Percentiles rank a stretch among this genome's conserved stretches.
Conservation (phyloP, 2,888 invertebrate species). For the Polia nebulosa region DNA sequence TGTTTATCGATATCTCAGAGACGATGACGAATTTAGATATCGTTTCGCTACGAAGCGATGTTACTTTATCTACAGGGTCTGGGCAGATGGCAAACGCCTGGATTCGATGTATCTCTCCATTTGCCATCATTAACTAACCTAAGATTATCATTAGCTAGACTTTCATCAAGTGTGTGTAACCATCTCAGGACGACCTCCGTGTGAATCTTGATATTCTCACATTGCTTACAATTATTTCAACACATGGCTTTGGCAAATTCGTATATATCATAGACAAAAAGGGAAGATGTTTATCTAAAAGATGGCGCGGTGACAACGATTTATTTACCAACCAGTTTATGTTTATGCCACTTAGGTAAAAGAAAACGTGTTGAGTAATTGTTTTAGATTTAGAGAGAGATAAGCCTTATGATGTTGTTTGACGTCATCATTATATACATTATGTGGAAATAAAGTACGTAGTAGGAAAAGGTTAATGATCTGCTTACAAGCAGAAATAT, state of each 20-base stretch:
- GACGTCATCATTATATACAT: slow-evolving; percentile 12
- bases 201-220: slow-evolving; percentile 12
- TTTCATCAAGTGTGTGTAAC: slow-evolving; percentile 4
- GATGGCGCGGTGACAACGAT: slow-evolving; percentile 18
- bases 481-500: neutral
- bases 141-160: slow-evolving; percentile 11
- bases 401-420: slow-evolving; percentile 1
- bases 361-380: slow-evolving; percentile 26
- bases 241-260: neutral
- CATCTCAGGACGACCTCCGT: neutral
- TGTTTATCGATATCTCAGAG: too few species aligned
- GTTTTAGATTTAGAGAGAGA: slow-evolving; percentile 28
- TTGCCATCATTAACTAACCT: too few species aligned
- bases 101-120: too few species aligned
- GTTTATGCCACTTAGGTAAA: slow-evolving; percentile 8
- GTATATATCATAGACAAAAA: neutral
- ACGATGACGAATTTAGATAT: too few species aligned
- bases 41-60: too few species aligned
- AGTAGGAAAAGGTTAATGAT: slow-evolving; percentile 11
- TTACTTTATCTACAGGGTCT: too few species aligned
- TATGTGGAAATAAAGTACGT: slow-evolving; percentile 11
- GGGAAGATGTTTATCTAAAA: slow-evolving; percentile 36
- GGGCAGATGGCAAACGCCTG: too few species aligned
- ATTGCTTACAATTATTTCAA: slow-evolving; percentile 4
- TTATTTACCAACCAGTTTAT: slow-evolving; percentile 25